phyloP scores from a whole-genome alignment of 2,113 vertebrate genomes.

The Alligator sinensis region DNA sequence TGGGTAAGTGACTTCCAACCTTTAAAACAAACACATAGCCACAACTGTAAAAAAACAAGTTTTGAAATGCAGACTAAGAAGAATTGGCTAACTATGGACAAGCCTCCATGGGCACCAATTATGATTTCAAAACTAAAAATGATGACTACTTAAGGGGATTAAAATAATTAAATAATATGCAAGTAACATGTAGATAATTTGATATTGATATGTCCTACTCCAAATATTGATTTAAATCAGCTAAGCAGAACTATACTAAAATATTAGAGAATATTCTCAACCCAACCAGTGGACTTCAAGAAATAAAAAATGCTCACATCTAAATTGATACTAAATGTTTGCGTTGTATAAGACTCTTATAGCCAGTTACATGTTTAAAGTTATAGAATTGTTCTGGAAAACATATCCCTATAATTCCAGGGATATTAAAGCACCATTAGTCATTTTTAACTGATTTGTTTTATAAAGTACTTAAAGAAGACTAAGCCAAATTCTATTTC shows the following conservation, averaged over 20 bases:
- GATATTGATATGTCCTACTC: neutral
- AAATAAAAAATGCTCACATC: neutral
- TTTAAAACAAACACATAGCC: slow-evolving; percentile 38
- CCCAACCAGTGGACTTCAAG: neutral
- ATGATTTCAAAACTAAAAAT: neutral
- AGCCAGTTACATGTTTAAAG: neutral
- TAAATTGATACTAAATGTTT: neutral
- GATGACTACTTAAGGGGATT: neutral
- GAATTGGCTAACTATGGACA: neutral
- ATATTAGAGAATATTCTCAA: neutral
- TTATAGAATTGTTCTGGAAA: neutral
- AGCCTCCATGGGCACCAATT: neutral
- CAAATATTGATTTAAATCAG: neutral
- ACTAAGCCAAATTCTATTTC: neutral
- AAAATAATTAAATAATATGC: neutral
- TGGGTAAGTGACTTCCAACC: slow-evolving; percentile 21
- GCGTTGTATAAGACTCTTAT: neutral
- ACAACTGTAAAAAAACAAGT: neutral
- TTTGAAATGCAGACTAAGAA: neutral
- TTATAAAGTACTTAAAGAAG: neutral
- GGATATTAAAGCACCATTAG: neutral
- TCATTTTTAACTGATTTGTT: neutral
- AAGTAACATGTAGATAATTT: neutral
- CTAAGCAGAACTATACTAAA: neutral
- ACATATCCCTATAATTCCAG: neutral